These are phyloP conservation scores for Biston betularia DNA, from an alignment of 2,888 invertebrate species.

Conservation along the genomic window DNA sequence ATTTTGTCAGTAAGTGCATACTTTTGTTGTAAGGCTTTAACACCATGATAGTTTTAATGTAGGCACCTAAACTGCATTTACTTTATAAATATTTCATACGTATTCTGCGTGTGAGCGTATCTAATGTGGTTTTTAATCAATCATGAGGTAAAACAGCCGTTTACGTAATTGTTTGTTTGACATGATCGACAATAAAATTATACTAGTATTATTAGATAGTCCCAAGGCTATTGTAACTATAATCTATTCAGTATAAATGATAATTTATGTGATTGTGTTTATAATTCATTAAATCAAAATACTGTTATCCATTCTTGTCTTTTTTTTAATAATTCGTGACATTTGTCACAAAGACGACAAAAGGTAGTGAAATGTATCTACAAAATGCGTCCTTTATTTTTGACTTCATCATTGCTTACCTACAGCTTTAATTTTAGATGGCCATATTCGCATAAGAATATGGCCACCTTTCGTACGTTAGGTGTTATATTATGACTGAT, in stretches of 20 bases:
- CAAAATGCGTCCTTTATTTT: no score
- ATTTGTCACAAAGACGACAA: neutral
- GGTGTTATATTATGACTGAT: no score
- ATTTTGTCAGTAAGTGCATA: no score
- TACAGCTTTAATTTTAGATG: no score
- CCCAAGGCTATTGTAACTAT: slow-evolving; percentile 44
- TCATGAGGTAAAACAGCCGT: slow-evolving; percentile 46
- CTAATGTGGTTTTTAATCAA: neutral
- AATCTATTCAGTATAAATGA: slow-evolving; percentile 66
- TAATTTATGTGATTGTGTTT: slow-evolving; percentile 79
- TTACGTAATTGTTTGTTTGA: slow-evolving; percentile 65
- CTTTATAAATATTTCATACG: slow-evolving; percentile 10
- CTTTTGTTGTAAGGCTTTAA: no score
- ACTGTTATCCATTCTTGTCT: slow-evolving; percentile 60
- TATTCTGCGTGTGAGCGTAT: neutral
- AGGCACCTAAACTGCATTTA: slow-evolving; percentile 24
- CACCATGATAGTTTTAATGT: neutral
- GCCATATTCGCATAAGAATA: no score
- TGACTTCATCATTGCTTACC: no score
- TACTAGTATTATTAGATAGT: slow-evolving; percentile 75
- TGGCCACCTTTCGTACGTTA: no score
- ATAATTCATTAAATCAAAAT: slow-evolving; percentile 80
- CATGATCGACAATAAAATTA: slow-evolving; percentile 83
- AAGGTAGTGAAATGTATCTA: no score
- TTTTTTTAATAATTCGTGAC: neutral